Evolutionary conservation across 2,888 invertebrate genomes (phyloP).

Genomic region (Xestia c-nigrum): DNA sequence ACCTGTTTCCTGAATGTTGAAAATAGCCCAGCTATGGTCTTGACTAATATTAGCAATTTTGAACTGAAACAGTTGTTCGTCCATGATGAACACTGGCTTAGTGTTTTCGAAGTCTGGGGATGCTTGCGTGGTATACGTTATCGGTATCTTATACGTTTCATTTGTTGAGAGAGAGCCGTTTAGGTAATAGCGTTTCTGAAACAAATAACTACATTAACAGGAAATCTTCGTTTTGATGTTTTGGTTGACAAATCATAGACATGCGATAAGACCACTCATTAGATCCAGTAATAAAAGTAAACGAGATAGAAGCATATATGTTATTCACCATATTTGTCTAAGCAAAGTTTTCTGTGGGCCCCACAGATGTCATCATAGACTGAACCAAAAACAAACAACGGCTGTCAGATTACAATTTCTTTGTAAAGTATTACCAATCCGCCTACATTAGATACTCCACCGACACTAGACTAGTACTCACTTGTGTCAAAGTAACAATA

Average conservation of each 20-base stretch:
- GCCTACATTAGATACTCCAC: not conserved
- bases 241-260: not conserved
- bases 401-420: not conserved
- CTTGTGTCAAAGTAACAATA: slow-evolving; percentile 80
- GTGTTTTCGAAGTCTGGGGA: slow-evolving; percentile 79
- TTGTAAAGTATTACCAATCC: not conserved
- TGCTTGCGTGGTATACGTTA: slow-evolving; percentile 80
- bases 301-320: not conserved
- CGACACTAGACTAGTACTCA: slow-evolving; percentile 53
- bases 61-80: slow-evolving; percentile 70
- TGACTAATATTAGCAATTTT: slow-evolving; percentile 73
- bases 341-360: not conserved
- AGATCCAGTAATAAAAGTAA: not conserved
- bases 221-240: not conserved
- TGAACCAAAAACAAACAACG: not conserved
- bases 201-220: slow-evolving; percentile 26
- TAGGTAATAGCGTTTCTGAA: slow-evolving; percentile 84
- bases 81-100: slow-evolving; percentile 83
- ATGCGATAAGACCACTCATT: not conserved
- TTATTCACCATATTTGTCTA: not conserved
- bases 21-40: slow-evolving; percentile 89
- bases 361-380: not conserved
- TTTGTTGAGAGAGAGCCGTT: slow-evolving; percentile 76
- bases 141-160: slow-evolving; percentile 84
- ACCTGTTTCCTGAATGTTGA: slow-evolving; percentile 92